Base-by-base conservation (phyloP, 1,140 invertebrate genomes). In the Hermatobates lingyangjiaoensis region DNA sequence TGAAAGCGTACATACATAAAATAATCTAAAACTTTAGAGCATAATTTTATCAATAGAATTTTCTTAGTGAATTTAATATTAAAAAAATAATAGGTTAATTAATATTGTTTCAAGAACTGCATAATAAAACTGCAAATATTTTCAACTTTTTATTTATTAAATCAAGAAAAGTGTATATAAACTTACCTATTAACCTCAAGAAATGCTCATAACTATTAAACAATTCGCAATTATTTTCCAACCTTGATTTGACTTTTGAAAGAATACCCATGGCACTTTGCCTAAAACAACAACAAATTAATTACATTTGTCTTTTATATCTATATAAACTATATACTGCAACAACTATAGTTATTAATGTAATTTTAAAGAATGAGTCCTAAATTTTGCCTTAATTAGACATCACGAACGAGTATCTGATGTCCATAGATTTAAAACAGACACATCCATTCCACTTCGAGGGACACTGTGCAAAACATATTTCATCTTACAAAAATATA, bases 151-250 rank as follows among this genome's bases (percentile, higher is more conserved):
- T 2, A 39, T 10, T 15, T 2, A 45, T 45, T 25, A 3, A 45
- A 45, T 21, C 18, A 3, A 27, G 14, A 23, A 23, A 45, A 51
- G 20, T 5, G 15, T 45, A 45, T 21, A 54, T 23, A 45, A 40
- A 30, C 48, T 61, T 57, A 68, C 68, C 67, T 45, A 70, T 54
- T 3, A 70, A 61, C 26, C 62, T 55, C 39, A 71, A 51, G 57
- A 71, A 70, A 55, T 68, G 61, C 30, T 66, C 62, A 51, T 66
- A 71, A 55, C 68, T 70, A 0, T 68, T 66, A 2, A 10, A 21
- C 1, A 48, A 25, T 53, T 65, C 62, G 47, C 65, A 66, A 2
- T 20, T 58, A 42, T 59, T 57, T 24, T 67, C 64, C n/a, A 71
- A 60, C 59, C 66, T 59, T 44, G 63, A 57, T 50, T 60, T 66